Evolutionary conservation across 1,140 invertebrate genomes (phyloP).

Genomic region (Carposina sasakii): DNA sequence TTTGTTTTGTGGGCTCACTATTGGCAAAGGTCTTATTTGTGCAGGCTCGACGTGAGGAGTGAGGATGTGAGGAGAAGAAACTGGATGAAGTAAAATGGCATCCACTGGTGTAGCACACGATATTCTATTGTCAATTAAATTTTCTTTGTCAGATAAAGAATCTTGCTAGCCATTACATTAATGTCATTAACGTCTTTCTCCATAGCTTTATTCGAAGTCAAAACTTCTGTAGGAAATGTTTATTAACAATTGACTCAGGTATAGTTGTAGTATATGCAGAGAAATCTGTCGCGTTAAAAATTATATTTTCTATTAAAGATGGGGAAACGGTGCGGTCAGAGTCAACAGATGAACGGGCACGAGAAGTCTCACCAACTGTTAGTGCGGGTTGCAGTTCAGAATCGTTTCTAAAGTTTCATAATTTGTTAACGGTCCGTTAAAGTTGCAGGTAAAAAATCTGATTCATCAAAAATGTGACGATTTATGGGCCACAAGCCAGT

Average conservation of each 20-base stretch:
- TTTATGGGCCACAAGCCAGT: constrained; percentile 42
- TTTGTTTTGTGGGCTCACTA: background rate
- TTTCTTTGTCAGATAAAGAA: too few relatives aligned
- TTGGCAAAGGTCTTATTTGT: background rate
- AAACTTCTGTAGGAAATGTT: too few relatives aligned
- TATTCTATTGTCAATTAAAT: too few relatives aligned
- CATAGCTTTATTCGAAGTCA: too few relatives aligned
- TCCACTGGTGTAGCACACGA: too few relatives aligned
- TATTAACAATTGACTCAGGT: background rate
- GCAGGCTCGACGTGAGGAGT: too few relatives aligned
- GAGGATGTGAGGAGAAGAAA: too few relatives aligned
- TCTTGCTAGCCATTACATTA: too few relatives aligned
- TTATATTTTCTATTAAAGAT: background rate
- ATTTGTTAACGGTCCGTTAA: background rate
- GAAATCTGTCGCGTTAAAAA: background rate
- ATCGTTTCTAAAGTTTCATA: background rate
- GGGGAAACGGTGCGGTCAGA: background rate
- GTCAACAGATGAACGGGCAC: background rate
- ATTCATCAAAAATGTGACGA: constrained; percentile 30
- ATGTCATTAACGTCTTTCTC: background rate
- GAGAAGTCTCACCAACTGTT: background rate
- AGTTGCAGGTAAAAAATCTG: constrained; percentile 20
- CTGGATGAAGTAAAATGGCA: too few relatives aligned
- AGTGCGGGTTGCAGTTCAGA: background rate
- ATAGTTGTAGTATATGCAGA: background rate